Evolutionary conservation across 2,113 vertebrate species (phyloP).

Genomic region (Amphilophus citrinellus): DNA sequence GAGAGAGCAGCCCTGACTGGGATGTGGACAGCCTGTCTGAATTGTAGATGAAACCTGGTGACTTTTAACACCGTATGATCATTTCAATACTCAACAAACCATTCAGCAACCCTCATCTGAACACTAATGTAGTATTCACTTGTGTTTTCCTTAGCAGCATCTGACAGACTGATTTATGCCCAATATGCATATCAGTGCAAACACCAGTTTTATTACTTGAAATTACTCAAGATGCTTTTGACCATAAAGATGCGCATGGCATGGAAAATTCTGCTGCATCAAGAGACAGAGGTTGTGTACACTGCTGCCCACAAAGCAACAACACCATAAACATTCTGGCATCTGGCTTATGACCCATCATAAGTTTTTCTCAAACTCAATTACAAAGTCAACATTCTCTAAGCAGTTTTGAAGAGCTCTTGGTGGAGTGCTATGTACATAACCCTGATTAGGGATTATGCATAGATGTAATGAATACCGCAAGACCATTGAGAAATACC

Average conservation of each 20-base stretch:
- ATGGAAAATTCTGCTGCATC: slow-evolving; percentile 61
- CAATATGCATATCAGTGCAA: slow-evolving; percentile 33
- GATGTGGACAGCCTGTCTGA: background rate
- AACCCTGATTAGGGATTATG: slow-evolving; percentile 64
- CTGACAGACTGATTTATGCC: slow-evolving; percentile 20
- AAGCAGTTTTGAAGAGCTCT: slow-evolving; percentile 55
- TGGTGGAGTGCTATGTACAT: slow-evolving; percentile 67
- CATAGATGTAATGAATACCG: slow-evolving; percentile 56
- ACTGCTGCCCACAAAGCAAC: slow-evolving; percentile 70
- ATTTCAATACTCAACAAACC: background rate
- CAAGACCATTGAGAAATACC: slow-evolving; percentile 63
- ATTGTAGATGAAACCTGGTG: background rate
- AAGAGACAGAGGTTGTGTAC: slow-evolving; percentile 69
- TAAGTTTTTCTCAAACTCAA: slow-evolving; percentile 67
- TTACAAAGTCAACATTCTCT: slow-evolving; percentile 69
- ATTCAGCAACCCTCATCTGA: background rate
- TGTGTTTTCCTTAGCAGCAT: slow-evolving; percentile 16
- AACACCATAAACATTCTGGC: slow-evolving; percentile 74
- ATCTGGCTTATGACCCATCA: slow-evolving; percentile 74
- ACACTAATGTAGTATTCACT: background rate
- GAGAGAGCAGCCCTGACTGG: background rate
- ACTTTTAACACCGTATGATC: background rate
- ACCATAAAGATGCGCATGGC: slow-evolving; percentile 41
- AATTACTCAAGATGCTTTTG: slow-evolving; percentile 43
- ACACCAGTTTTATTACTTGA: slow-evolving; percentile 28